These are phyloP conservation scores for Euura saliciscinereae DNA, from an alignment of 1,140 invertebrate species.

Conservation along the genomic window DNA sequence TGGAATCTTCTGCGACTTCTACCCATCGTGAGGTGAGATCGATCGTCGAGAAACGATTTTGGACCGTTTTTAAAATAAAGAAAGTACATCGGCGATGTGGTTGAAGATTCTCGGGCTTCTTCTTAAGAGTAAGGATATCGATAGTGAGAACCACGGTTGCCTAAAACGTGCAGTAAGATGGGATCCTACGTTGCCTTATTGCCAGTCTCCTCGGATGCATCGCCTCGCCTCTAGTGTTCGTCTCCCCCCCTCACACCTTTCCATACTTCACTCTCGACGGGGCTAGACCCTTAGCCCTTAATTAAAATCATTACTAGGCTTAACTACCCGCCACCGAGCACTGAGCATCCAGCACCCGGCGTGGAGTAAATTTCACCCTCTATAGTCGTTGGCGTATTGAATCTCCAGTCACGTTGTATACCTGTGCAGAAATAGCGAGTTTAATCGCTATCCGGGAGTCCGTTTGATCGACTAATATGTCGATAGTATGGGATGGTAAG, in stretches of 20 bases:
- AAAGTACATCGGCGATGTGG: too few relatives aligned
- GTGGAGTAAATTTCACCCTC: conserved; percentile 25
- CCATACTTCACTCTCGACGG: conserved; percentile 19
- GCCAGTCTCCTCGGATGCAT: conserved; percentile 23
- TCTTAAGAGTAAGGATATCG: too few relatives aligned
- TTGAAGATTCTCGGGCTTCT: too few relatives aligned
- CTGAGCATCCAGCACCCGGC: conserved; percentile 9
- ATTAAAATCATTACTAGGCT: conserved; percentile 33
- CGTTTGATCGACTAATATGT: neutral
- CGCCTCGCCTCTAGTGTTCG: conserved; percentile 2
- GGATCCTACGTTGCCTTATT: conserved; percentile 27
- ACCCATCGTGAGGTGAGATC: neutral
- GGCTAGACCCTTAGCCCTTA: conserved; percentile 28
- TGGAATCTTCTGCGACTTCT: neutral
- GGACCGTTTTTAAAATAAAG: neutral
- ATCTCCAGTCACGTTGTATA: conserved; percentile 28
- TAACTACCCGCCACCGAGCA: conserved; percentile 21
- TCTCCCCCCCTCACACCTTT: conserved; percentile 15
- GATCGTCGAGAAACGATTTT: neutral
- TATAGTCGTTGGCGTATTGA: conserved; percentile 16
- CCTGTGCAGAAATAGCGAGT: conserved; percentile 22
- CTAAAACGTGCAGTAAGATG: conserved; percentile 16
- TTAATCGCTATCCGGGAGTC: conserved; percentile 6
- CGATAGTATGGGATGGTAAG: too few relatives aligned
- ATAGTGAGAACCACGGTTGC: conserved; percentile 22